A percentile compares a stretch with the other conserved stretches of the same genome.
These are phyloP conservation scores for Zosterops borbonicus DNA, from an alignment of 2,113 vertebrate species.

Conservation along the genomic window DNA sequence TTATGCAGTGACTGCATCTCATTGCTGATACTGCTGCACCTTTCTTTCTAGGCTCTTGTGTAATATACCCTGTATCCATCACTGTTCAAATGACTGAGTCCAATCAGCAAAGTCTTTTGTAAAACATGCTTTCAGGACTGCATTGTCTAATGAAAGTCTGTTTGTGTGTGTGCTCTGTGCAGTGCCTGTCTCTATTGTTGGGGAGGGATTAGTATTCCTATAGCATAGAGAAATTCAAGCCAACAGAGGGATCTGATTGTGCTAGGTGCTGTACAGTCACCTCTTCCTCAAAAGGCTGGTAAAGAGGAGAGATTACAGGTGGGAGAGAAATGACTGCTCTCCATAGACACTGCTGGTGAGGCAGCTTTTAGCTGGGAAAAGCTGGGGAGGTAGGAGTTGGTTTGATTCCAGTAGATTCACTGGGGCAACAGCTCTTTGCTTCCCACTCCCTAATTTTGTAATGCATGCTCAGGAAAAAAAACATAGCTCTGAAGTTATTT, in stretches of 20 bases:
- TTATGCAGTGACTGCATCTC: not conserved
- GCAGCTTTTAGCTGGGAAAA: not conserved
- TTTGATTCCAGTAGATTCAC: not conserved
- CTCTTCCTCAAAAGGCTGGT: not conserved
- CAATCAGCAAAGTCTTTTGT: constrained; percentile 66
- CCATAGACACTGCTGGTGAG: not conserved
- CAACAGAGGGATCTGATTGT: constrained; percentile 16
- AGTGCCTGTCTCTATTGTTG: constrained; percentile 61
- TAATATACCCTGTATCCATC: not conserved
- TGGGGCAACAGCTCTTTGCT: not conserved
- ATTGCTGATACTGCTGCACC: constrained; percentile 14
- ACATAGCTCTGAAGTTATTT: not conserved
- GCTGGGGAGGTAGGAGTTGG: not conserved
- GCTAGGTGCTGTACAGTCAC: constrained; percentile 2
- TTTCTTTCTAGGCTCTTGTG: constrained; percentile 36
- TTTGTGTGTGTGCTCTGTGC: constrained; percentile 50
- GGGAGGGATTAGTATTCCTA: constrained; percentile 52
- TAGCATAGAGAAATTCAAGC: constrained; percentile 7
- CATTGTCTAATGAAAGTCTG: constrained; percentile 55
- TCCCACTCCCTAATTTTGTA: not conserved
- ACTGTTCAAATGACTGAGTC: constrained; percentile 34
- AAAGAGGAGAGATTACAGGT: not conserved
- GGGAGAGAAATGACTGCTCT: not conserved
- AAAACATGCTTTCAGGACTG: constrained; percentile 26
- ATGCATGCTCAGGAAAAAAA: not conserved